Conservation (phyloP, 1,140 invertebrate genomes). For the Zaprionus camerounensis region DNA sequence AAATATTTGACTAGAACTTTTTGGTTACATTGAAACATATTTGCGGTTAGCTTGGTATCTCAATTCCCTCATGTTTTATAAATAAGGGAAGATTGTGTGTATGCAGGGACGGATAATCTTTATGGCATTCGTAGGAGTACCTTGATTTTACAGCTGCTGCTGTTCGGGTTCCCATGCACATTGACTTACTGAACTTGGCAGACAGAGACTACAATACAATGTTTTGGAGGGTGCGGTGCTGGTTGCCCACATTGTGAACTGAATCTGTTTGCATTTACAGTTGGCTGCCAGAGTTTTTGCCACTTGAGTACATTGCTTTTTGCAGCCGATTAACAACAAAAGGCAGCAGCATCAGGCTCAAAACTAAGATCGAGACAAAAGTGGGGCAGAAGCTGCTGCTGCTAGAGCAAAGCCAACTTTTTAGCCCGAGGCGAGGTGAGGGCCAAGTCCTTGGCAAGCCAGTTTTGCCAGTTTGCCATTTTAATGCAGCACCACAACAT, state of each 20-base stretch:
- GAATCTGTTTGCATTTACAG: slow-evolving; percentile 64
- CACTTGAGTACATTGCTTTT: slow-evolving; percentile 75
- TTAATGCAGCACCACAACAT: slow-evolving; percentile 43
- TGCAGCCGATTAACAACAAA: slow-evolving; percentile 73
- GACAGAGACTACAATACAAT: slow-evolving; percentile 8
- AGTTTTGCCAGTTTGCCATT: slow-evolving; percentile 37
- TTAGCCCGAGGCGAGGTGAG: background rate
- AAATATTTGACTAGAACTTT: slow-evolving; percentile 1
- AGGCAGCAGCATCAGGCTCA: slow-evolving; percentile 32
- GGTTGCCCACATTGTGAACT: slow-evolving; percentile 34
- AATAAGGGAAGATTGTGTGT: background rate
- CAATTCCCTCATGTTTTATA: slow-evolving; percentile 7
- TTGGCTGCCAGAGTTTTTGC: slow-evolving; percentile 62
- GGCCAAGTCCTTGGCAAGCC: slow-evolving; percentile 28
- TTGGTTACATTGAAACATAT: background rate
- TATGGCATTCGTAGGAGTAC: slow-evolving; percentile 7
- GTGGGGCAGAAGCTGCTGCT: background rate
- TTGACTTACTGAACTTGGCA: slow-evolving; percentile 19
- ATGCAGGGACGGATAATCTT: slow-evolving; percentile 7
- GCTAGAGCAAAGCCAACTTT: background rate
- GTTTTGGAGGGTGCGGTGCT: background rate
- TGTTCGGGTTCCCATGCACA: background rate
- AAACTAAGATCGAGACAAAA: slow-evolving; percentile 49
- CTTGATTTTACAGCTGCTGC: slow-evolving; percentile 6
- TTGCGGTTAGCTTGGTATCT: background rate